Evolutionary conservation across 2,113 vertebrate genomes (phyloP), one percentile per base, ranked within the genome.

Genomic region (Ascaphus truei): DNA sequence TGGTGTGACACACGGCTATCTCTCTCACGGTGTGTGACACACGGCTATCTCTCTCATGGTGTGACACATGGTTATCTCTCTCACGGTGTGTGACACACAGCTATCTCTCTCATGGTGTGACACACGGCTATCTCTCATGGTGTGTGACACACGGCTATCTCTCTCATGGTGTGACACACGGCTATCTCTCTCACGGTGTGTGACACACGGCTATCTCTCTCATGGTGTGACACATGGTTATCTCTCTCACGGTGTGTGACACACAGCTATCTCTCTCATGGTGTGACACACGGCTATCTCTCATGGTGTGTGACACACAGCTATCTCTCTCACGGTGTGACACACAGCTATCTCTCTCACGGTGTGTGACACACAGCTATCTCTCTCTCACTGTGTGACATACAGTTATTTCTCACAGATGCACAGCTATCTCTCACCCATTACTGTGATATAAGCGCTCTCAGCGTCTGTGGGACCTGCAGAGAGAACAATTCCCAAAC

Each of bases 401-500:
- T 39, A 39, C 12, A 9, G 41, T 4, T 45, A 45, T 18, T 5
- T 4, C 2, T 45, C n/a, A 20, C 3, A 7, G 41, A 29, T 8
- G 13, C 22, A 6, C 34, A 18, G 1, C 3, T 3, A 16, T 16
- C 41, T 68, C 83, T 85, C 76, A 88, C 84, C 84, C 0, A 81
- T 75, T 50, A 82, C 82, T 0, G 60, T 72, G 26, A 88, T 0
- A 0, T 75, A 81, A 18, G 84, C 84, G 66, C 75, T 81, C 48
- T 75, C 25, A 18, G 88, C 1, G 75, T 62, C 2, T 1, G 3
- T 34, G 83, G 88, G 30, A 87, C 15, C 15, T 65, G 58, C 73
- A 89, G 51, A 15, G 80, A 76, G 52, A 22, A 12, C 73, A 39
- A 64, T 73, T 26, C 74, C 82, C 85, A 62, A 41, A 15, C 72